Base-by-base conservation (phyloP, 2,113 vertebrate species). In the Silurus asotus region DNA sequence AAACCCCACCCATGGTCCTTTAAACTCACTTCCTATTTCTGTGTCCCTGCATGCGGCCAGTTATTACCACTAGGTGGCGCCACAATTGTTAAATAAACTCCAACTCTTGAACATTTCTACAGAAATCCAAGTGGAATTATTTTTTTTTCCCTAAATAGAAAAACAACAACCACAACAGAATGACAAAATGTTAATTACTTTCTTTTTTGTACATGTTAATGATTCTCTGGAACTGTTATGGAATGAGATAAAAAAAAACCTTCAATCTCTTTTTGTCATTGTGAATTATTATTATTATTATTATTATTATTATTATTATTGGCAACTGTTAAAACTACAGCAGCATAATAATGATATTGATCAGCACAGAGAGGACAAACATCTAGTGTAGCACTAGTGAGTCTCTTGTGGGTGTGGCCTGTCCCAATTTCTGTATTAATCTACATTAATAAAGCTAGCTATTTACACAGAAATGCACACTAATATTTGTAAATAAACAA, bases 11-110 rank as follows among this genome's bases (percentile, higher is more conserved):
- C 74, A 19, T 58, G 20, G 23, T 15, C 55, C 65, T 58, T 72
- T 83, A 10, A 81, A 14, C 13, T 72, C 61, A 82, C 55, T 72
- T 70, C 48, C 84, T 84, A 51, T 81, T 51, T 84, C 53, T 69
- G 82, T 84, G 82, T 81, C 82, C 37, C 37, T 89, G 88, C 88
- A 87, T 89, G 88, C 56, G 65, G 51, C 37, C 37, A 28, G 55
- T 53, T 58, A 80, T 59, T 62, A 74, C 59, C 79, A 61, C n/a
- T 84, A 81, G 82, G 70, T 77, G 49, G 70, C 53, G 55, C 0
- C 13, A 45, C 19, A 48, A 20, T 59, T 37, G 6, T 28, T 20
- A 23, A 79, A 45, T 11, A 45, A 59, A 4, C 23, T 17, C 17
- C 19, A 69, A n/a, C 14, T 72, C n/a, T 28, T 59, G 14, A 49